Evolutionary conservation across 2,113 vertebrate genomes (phyloP).

Genomic region (Pionites leucogaster): DNA sequence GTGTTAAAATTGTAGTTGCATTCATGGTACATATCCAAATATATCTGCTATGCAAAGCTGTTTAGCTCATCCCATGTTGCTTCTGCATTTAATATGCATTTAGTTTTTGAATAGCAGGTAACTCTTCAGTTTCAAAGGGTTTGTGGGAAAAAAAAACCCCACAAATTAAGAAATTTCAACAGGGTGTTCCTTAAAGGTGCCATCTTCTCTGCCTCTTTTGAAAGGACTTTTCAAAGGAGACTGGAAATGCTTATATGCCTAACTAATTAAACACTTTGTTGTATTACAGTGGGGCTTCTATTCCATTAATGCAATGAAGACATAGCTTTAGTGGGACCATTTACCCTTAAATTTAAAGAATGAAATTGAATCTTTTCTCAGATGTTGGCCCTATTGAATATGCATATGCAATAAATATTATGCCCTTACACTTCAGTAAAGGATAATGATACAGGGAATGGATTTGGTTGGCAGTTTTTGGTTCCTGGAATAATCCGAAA

Average conservation of each 20-base stretch:
- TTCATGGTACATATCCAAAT: constrained; percentile 13
- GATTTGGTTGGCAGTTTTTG: not conserved
- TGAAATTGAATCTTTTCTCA: not conserved
- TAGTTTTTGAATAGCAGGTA: not conserved
- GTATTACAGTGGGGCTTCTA: not conserved
- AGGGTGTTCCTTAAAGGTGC: constrained; percentile 10
- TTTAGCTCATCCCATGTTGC: not conserved
- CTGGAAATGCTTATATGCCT: not conserved
- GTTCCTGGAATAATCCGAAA: constrained; percentile 23
- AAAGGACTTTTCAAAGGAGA: constrained; percentile 16
- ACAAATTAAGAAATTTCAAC: not conserved
- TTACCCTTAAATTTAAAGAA: not conserved
- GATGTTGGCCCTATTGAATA: not conserved
- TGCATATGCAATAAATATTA: not conserved
- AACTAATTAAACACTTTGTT: constrained; percentile 12
- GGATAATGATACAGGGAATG: not conserved
- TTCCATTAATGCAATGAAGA: not conserved
- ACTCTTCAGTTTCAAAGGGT: not conserved
- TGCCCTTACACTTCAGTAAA: constrained; percentile 1
- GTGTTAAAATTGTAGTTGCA: not conserved
- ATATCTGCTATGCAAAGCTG: constrained; percentile 24
- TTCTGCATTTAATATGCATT: constrained; percentile 27
- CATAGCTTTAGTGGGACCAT: not conserved
- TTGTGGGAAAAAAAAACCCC: not conserved
- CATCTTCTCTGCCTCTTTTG: not conserved